These are phyloP conservation scores for Momotus momota DNA, from an alignment of 2,797 vertebrate species.

Conservation along the genomic window DNA sequence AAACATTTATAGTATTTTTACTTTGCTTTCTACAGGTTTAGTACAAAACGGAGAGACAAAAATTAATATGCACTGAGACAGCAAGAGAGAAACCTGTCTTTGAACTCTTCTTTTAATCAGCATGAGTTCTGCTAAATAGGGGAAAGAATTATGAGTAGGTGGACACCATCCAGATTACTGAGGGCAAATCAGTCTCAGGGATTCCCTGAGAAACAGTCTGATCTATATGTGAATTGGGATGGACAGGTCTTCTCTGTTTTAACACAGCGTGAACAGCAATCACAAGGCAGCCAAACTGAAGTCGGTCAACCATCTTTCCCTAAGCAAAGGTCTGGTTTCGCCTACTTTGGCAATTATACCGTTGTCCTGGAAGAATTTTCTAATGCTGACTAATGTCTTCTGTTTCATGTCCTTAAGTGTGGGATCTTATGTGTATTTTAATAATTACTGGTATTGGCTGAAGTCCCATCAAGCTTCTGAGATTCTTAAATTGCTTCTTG, in stretches of 20 bases:
- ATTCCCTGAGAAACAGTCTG: neutral
- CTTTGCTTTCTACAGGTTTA: constrained; percentile 4
- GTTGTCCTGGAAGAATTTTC: neutral
- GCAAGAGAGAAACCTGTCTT: constrained; percentile 12
- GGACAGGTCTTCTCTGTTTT: neutral
- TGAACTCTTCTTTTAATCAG: constrained; percentile 57
- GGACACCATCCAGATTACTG: neutral
- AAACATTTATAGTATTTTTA: constrained; percentile 55
- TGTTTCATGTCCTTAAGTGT: neutral
- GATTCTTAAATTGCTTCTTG: constrained; percentile 59
- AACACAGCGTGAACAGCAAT: neutral
- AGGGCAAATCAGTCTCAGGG: neutral
- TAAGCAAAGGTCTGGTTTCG: neutral
- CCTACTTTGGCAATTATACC: neutral
- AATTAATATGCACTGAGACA: constrained; percentile 35
- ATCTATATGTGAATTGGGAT: neutral
- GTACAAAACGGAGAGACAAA: constrained; percentile 13
- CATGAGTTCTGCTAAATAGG: neutral
- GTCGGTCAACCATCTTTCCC: neutral
- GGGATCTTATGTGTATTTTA: neutral
- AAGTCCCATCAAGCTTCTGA: constrained; percentile 47
- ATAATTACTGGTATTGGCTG: constrained; percentile 14
- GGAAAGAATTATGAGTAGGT: constrained; percentile 24
- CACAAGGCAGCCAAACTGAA: neutral
- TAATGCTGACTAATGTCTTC: neutral